Percentiles rank a stretch among this genome's conserved stretches.
Conservation (phyloP, 2,888 invertebrate species). For the Pegoplata infirma region DNA sequence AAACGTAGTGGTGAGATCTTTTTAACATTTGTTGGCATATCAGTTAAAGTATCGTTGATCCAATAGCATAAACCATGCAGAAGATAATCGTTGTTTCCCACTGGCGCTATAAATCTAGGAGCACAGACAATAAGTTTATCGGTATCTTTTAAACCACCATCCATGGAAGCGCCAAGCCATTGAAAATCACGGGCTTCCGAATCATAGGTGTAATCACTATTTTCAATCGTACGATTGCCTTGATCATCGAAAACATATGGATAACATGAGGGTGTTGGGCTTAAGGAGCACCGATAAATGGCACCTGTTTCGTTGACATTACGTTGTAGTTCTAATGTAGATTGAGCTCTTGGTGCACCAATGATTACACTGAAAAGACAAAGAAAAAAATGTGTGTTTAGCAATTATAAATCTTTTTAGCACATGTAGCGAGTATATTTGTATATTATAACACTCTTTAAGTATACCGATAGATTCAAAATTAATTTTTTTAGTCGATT, state of each 20-base stretch:
- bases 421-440: no score
- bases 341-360: slow-evolving; percentile 80
- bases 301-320: slow-evolving; percentile 79
- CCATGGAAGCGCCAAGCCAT: slow-evolving; percentile 80
- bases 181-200: slow-evolving; percentile 77
- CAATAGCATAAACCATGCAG: slow-evolving; percentile 78
- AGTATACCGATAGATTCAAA: no score
- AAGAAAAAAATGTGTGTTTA: slow-evolving; percentile 3
- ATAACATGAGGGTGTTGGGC: slow-evolving; percentile 70
- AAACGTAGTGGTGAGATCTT: slow-evolving; percentile 76
- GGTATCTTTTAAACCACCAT: slow-evolving; percentile 76
- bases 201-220: slow-evolving; percentile 72
- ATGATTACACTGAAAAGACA: slow-evolving; percentile 78
- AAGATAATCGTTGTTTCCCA: slow-evolving; percentile 70
- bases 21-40: slow-evolving; percentile 70
- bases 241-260: slow-evolving; percentile 76
- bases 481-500: no score
- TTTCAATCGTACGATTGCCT: slow-evolving; percentile 72
- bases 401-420: no score
- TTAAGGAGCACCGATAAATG: slow-evolving; percentile 78
- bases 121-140: slow-evolving; percentile 78
- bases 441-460: no score
- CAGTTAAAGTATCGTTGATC: slow-evolving; percentile 72
- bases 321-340: slow-evolving; percentile 74
- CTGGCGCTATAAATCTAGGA: slow-evolving; percentile 73